phyloP scores from a whole-genome alignment of 2,888 invertebrate species.

The Diarsia brunnea region DNA sequence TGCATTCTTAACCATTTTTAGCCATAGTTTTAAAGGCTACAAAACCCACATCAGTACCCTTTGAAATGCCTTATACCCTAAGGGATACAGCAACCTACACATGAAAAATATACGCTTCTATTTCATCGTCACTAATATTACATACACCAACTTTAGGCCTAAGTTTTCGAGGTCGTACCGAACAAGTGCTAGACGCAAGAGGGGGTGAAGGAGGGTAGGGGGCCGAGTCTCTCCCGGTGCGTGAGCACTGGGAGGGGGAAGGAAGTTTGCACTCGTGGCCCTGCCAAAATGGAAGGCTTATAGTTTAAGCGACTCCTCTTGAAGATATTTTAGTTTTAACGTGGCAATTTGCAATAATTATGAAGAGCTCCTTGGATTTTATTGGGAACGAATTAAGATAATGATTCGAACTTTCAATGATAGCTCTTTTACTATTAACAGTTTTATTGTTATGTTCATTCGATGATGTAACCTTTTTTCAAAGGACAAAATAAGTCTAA shows the following conservation, averaged over 20 bases:
- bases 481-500: background rate
- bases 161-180: constrained; percentile 85
- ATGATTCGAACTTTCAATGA: background rate
- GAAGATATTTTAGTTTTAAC: constrained; percentile 61
- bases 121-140: constrained; percentile 63
- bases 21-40: constrained; percentile 31
- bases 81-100: constrained; percentile 40
- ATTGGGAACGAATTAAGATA: constrained; percentile 39
- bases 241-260: constrained; percentile 69
- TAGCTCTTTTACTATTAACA: background rate
- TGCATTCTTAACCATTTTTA: constrained; percentile 13
- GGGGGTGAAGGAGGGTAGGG: constrained; percentile 64
- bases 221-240: constrained; percentile 64
- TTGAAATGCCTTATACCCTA: constrained; percentile 43
- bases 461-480: background rate
- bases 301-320: constrained; percentile 67
- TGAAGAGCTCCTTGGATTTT: constrained; percentile 40
- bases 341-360: constrained; percentile 60
- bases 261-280: constrained; percentile 81
- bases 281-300: constrained; percentile 74
- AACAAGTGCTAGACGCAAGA: constrained; percentile 83
- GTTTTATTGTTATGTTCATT: constrained; percentile 9
- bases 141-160: constrained; percentile 68
- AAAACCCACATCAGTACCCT: constrained; percentile 17
- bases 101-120: constrained; percentile 58